Evolutionary conservation across 2,113 vertebrate genomes (phyloP), one percentile per base, ranked within the genome.

Genomic region (Dipodomys spectabilis): DNA sequence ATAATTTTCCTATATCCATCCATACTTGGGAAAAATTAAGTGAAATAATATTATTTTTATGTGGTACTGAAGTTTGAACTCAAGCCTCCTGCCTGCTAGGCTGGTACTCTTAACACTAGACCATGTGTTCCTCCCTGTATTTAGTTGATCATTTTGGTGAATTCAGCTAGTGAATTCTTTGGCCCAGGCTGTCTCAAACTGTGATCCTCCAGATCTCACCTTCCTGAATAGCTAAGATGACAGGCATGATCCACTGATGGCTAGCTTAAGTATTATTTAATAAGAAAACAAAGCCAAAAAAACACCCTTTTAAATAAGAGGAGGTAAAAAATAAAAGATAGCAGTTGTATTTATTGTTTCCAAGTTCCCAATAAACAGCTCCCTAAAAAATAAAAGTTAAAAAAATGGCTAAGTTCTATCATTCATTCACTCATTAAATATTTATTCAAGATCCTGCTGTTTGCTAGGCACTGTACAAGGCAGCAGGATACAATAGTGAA

Each of bases 221-320:
- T 13, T 57, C 53, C 53, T 57, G 53, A 13, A 57, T 13, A 57
- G 53, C 53, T 57, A 53, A 53, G 49, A 53, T 53, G 53, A 57
- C 53, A 57, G 53, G 4, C 15, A 57, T 57, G 53, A 71, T 86
- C 30, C 19, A 32, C 25, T 13, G 3, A 19, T 85, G 15, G 32
- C 77, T 62, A 13, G 72, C 64, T 87, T 30, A 88, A 7, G 11
- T 68, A 81, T 60, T 87, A n/a, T 53, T 71, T 94, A 82, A 60
- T 88, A 44, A 86, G 85, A 77, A 79, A 90, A 91, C 82, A 79
- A 86, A 88, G 22, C n/a, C 45, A 85, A 18, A 23, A 32, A 80
- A 28, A 22, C 22, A 11, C 11, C 1, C 3, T 88, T 88, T 93
- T 85, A 84, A 86, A 44, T 68, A 68, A 73, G 27, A 15, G 68